Percentiles rank a stretch among this genome's conserved stretches.
These are phyloP conservation scores for Eurytoma californica DNA, from an alignment of 2,888 invertebrate species.

Conservation along the genomic window DNA sequence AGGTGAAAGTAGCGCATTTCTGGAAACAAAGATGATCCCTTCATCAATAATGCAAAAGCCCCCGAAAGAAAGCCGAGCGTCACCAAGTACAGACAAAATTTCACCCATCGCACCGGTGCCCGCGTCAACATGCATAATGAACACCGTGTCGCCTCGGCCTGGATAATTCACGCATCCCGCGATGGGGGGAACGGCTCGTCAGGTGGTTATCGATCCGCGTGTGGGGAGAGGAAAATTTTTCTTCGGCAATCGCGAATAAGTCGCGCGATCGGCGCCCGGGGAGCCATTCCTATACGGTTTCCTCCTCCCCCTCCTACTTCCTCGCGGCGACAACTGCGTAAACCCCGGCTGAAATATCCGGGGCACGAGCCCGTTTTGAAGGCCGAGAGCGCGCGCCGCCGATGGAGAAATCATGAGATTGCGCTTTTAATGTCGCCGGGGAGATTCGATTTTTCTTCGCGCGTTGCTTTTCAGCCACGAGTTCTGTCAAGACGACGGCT, in stretches of 20 bases:
- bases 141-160: constrained; percentile 18
- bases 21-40: no score
- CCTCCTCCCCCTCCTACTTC: background rate
- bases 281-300: constrained; percentile 41
- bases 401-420: constrained; percentile 55
- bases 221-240: constrained; percentile 31
- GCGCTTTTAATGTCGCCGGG: constrained; percentile 42
- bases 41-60: no score
- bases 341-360: constrained; percentile 61
- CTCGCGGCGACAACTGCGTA: constrained; percentile 17
- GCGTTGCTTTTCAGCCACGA: constrained; percentile 1
- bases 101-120: background rate
- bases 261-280: constrained; percentile 49
- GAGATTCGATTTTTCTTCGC: background rate
- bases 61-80: background rate
- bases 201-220: constrained; percentile 39
- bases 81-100: background rate
- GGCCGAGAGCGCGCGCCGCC: constrained; percentile 57
- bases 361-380: constrained; percentile 57
- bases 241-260: constrained; percentile 46
- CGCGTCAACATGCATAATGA: constrained; percentile 30
- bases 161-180: constrained; percentile 41
- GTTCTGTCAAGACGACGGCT: background rate
- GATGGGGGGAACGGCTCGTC: background rate
- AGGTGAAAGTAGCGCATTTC: no score